Evolutionary conservation across 2,113 vertebrate species (phyloP), one percentile per base, ranked within the genome.

Genomic region (Melanocharis versteri): DNA sequence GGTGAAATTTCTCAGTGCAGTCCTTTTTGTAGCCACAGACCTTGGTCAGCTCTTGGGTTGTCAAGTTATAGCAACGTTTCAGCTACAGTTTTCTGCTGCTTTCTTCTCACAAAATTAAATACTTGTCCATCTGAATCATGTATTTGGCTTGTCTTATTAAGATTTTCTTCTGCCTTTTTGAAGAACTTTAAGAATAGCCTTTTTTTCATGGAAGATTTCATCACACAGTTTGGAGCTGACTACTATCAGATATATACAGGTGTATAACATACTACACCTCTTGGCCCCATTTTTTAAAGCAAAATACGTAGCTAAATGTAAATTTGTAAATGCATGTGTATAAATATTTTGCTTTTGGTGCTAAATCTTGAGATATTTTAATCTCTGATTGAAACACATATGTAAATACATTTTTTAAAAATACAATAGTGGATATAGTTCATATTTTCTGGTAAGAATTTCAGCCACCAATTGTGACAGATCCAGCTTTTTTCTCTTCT

Each of bases 61-160:
- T 27, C 18, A 78, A 30, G 42, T 56, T 28, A 69, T 15, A 57
- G 9, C 9, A 50, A 18, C 5, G 1, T 60, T 87, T 72, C 14
- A 72, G 27, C 15, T 53, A 10, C n/a, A 57, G 4, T 72, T 80
- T 77, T 47, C 54, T 71, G 8, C 35, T 54, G 13, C 10, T 80
- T 85, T 76, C n/a, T 58, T 68, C 37, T 65, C 37, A 51, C 4
- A 62, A 39, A 79, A 48, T 42, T 48, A 70, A 68, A 53, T 31
- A 7, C 1, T 66, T 10, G 35, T 62, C 35, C 14, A 68, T 42
- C 6, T 57, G 12, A 42, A 40, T 27, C 0, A 0, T 44, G 9
- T 30, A 68, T 35, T 80, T 61, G 13, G 6, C 15, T 69, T 77
- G 30, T 48, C 10, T 65, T 68, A 35, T 20, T 27, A 19, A 53